Evolutionary conservation across 2,113 vertebrate species (phyloP).

Genomic region (Siniperca knerii): DNA sequence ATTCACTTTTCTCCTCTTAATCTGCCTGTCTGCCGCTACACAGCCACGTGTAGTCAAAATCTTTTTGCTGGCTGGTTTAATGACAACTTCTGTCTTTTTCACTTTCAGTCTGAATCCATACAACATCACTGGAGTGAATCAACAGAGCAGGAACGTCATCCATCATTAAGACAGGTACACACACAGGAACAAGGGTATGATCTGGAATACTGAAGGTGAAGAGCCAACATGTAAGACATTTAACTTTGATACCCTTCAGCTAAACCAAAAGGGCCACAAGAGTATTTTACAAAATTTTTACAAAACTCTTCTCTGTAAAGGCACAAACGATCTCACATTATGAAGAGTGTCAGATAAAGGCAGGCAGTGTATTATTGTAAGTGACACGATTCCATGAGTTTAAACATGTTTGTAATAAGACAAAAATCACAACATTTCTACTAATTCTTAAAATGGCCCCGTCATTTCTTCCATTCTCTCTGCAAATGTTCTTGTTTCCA

Average conservation of each 20-base stretch:
- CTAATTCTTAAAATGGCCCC: neutral
- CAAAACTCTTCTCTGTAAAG: neutral
- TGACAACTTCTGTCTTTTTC: constrained; percentile 2
- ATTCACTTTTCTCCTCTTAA: neutral
- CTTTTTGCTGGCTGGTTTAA: neutral
- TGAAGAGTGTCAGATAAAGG: neutral
- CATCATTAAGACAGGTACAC: constrained; percentile 42
- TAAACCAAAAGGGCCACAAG: neutral
- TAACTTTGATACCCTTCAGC: neutral
- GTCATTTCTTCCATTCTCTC: neutral
- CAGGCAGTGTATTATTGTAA: neutral
- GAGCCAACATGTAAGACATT: neutral
- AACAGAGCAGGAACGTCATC: constrained; percentile 40
- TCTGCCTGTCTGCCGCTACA: neutral
- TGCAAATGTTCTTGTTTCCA: neutral
- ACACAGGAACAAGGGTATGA: neutral
- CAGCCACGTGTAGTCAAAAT: neutral
- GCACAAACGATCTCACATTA: neutral
- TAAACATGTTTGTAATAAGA: neutral
- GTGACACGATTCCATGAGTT: neutral
- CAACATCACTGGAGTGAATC: constrained; percentile 25
- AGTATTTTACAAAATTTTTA: neutral
- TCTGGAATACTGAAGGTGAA: constrained; percentile 15
- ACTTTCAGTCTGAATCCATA: constrained; percentile 34
- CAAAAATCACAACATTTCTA: neutral